These are phyloP conservation scores for Agrochola lota DNA, from an alignment of 2,888 invertebrate species.

Conservation along the genomic window DNA sequence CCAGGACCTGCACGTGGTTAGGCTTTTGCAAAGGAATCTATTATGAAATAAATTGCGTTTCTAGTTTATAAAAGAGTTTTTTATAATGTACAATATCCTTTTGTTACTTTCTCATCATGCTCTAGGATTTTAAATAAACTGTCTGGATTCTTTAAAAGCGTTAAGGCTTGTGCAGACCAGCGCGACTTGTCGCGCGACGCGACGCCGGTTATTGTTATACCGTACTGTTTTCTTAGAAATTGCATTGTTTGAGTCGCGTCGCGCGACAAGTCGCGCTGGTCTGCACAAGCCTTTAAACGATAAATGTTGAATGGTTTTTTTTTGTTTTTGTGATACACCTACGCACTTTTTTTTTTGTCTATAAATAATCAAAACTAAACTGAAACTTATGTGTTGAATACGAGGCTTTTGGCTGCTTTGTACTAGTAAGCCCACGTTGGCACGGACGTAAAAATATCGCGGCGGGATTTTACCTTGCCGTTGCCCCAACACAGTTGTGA, in stretches of 20 bases:
- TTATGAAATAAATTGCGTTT: conserved; percentile 22
- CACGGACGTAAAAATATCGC: no score
- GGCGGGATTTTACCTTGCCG: no score
- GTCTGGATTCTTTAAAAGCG: not conserved
- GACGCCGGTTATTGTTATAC: no score
- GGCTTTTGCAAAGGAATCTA: conserved; percentile 6
- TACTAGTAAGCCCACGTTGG: not conserved
- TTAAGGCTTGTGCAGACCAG: no score
- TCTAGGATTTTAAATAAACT: not conserved
- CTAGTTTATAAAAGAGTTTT: not conserved
- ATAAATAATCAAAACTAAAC: not conserved
- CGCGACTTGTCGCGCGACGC: no score
- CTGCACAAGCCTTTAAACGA: no score
- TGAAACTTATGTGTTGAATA: no score
- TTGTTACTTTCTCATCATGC: not conserved
- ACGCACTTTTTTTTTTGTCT: no score
- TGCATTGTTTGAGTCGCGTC: no score
- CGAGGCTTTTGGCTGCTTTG: not conserved
- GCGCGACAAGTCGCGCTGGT: no score
- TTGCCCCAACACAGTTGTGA: no score
- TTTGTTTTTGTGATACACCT: not conserved
- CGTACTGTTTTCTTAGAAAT: no score
- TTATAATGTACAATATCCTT: not conserved
- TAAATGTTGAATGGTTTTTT: not conserved
- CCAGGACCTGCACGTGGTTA: conserved; percentile 16